phyloP scores from a whole-genome alignment of 2,888 invertebrate species.

The Euspilapteryx auroguttella region DNA sequence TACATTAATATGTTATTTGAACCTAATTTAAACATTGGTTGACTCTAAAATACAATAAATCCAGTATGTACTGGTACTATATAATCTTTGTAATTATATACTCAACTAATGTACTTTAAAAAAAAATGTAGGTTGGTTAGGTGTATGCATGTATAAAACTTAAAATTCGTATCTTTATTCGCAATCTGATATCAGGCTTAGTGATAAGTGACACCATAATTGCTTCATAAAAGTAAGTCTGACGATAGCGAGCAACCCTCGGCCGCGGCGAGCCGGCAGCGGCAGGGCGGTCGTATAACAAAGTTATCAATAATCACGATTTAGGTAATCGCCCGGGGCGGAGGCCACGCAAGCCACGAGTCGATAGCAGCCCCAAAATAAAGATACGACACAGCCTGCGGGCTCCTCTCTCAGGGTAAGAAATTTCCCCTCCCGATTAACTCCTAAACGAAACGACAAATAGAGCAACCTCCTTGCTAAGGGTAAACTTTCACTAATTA shows the following conservation, averaged over 20 bases:
- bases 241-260: constrained; percentile 8
- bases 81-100: too few relatives aligned
- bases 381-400: constrained; percentile 53
- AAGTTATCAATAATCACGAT: constrained; percentile 55
- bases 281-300: constrained; percentile 23
- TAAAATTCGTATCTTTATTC: constrained; percentile 2
- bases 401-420: constrained; percentile 52
- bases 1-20: too few relatives aligned
- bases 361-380: constrained; percentile 40
- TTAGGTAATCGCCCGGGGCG: constrained; percentile 42
- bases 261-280: too few relatives aligned
- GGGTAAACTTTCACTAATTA: constrained; percentile 60
- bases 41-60: too few relatives aligned
- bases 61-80: too few relatives aligned
- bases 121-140: not conserved
- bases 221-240: constrained; percentile 7
- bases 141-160: too few relatives aligned
- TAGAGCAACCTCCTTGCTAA: constrained; percentile 57
- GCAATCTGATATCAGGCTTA: constrained; percentile 3
- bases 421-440: constrained; percentile 59
- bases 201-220: constrained; percentile 6
- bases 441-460: constrained; percentile 62
- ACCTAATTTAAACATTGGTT: too few relatives aligned
- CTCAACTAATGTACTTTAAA: too few relatives aligned
- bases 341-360: constrained; percentile 16